A percentile compares a stretch with the other conserved stretches of the same genome.
These are phyloP conservation scores for Phataginus tricuspis DNA, from an alignment of 2,797 vertebrate species.

Conservation along the genomic window DNA sequence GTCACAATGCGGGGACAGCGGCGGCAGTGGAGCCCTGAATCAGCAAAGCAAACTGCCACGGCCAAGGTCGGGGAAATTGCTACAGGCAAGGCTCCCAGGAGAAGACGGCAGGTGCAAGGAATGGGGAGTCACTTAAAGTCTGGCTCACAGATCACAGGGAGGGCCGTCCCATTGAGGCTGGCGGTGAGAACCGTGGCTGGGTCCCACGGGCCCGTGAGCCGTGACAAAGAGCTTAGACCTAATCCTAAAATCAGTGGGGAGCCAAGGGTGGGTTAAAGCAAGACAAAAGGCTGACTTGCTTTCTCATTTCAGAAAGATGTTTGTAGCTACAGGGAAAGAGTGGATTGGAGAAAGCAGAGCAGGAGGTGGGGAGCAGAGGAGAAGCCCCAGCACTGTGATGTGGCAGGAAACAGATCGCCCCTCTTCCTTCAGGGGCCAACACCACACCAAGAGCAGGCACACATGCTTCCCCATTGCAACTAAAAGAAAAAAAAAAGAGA, in stretches of 20 bases:
- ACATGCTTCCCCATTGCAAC: background rate
- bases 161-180: background rate
- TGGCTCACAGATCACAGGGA: background rate
- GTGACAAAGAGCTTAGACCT: background rate
- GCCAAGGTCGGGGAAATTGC: background rate
- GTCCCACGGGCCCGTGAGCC: background rate
- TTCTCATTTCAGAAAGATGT: conserved; percentile 14
- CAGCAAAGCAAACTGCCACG: background rate
- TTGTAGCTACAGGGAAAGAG: background rate
- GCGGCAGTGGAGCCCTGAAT: too few relatives aligned
- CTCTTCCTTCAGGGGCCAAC: background rate
- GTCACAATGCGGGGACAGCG: background rate
- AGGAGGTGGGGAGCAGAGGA: background rate
- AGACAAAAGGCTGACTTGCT: background rate
- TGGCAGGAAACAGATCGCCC: background rate
- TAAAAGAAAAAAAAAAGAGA: background rate
- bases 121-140: background rate
- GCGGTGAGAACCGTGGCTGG: background rate
- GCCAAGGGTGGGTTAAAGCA: background rate
- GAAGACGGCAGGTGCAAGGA: background rate
- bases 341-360: background rate
- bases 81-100: background rate
- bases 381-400: background rate
- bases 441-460: background rate
- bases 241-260: background rate